Percentiles rank a stretch among this genome's conserved stretches.
Evolutionary conservation across 2,888 invertebrate genomes (phyloP).

Genomic region (Drosophila leonis): DNA sequence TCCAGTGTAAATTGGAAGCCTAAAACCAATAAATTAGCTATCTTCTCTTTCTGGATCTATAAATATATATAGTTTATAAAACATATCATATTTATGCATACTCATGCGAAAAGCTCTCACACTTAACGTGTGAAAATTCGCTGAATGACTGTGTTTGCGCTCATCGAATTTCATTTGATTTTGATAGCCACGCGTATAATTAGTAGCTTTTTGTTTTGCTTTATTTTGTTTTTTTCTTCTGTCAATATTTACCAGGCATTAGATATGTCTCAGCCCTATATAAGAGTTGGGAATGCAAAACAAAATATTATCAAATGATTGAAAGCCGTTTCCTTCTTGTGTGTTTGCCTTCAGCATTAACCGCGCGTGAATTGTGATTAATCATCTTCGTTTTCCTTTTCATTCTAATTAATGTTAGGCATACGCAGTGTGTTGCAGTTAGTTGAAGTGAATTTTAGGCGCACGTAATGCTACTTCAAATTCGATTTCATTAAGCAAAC

Average conservation of each 20-base stretch:
- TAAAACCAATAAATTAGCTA: no score
- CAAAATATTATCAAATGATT: slow-evolving; percentile 74
- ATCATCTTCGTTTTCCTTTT: slow-evolving; percentile 34
- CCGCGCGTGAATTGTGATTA: slow-evolving; percentile 69
- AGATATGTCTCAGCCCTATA: slow-evolving; percentile 19
- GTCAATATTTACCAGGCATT: slow-evolving; percentile 53
- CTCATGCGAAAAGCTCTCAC: slow-evolving; percentile 13
- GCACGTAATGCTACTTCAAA: slow-evolving; percentile 44
- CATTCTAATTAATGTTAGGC: slow-evolving; percentile 51
- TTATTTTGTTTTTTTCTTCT: slow-evolving; percentile 5
- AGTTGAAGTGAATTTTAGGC: slow-evolving; percentile 11
- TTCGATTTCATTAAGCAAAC: slow-evolving; percentile 47
- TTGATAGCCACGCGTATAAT: slow-evolving; percentile 51
- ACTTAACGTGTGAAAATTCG: slow-evolving; percentile 64
- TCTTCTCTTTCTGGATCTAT: no score
- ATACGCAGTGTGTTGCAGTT: slow-evolving; percentile 57
- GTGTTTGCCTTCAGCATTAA: slow-evolving; percentile 60
- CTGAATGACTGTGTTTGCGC: slow-evolving; percentile 53
- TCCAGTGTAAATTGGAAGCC: neutral
- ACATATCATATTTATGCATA: neutral
- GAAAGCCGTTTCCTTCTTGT: slow-evolving; percentile 46
- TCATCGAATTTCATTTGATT: slow-evolving; percentile 22
- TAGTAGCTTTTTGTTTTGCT: slow-evolving; percentile 50
- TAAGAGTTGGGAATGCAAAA: slow-evolving; percentile 57
- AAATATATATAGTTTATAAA: neutral